Conservation (phyloP, 2,797 vertebrate species). For the Falco berigora region DNA sequence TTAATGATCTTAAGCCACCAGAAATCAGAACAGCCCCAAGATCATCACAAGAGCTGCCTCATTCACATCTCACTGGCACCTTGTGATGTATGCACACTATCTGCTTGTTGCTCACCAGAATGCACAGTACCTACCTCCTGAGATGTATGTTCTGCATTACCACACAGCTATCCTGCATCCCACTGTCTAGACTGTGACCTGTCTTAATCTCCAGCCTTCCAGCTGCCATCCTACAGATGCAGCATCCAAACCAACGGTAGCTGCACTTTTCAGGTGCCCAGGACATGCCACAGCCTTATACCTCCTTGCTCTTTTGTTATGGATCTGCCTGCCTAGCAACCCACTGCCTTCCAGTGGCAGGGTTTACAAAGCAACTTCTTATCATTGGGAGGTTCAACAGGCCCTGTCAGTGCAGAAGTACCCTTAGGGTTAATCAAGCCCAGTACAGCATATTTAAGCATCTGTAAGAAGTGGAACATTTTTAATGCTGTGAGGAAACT, state of each 20-base stretch:
- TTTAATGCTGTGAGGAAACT: constrained; percentile 33
- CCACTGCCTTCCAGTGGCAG: neutral
- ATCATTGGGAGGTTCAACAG: neutral
- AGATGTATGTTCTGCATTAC: neutral
- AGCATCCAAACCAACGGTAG: neutral
- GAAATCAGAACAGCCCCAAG: neutral
- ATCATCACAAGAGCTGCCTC: neutral
- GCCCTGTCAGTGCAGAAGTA: neutral
- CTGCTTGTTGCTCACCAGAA: neutral
- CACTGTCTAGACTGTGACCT: neutral
- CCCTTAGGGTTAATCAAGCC: neutral
- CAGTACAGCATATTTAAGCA: neutral
- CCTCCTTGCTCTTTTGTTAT: neutral
- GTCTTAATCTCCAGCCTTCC: neutral
- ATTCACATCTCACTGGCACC: neutral
- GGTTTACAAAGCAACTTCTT: neutral
- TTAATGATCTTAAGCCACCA: neutral
- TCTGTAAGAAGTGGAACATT: constrained; percentile 3
- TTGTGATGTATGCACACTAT: neutral
- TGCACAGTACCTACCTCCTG: neutral
- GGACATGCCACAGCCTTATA: neutral
- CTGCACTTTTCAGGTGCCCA: neutral
- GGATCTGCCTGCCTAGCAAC: neutral
- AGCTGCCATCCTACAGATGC: neutral
- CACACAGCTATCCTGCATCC: neutral